Percentiles rank a stretch among this genome's conserved stretches.
Evolutionary conservation across 2,888 invertebrate species (phyloP).

Genomic region (Sinopyrophorus schimmeli): DNA sequence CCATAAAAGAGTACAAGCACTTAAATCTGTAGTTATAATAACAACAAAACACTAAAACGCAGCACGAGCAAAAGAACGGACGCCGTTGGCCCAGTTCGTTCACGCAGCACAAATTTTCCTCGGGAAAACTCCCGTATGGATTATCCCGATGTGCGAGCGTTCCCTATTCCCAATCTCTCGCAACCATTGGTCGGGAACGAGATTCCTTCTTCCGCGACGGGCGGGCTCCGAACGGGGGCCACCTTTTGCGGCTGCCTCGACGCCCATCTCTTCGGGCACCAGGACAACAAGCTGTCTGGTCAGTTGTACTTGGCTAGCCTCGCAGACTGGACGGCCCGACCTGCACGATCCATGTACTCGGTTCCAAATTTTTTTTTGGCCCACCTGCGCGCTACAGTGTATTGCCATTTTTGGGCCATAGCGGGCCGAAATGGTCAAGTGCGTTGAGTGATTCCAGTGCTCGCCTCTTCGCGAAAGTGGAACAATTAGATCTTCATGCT

Average conservation of each 20-base stretch:
- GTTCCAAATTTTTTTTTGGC: background rate
- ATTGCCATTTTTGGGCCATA: background rate
- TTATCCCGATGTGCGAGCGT: constrained; percentile 33
- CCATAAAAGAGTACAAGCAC: constrained; percentile 55
- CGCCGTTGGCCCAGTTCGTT: constrained; percentile 22
- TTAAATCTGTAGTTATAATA: constrained; percentile 51
- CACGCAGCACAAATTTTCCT: constrained; percentile 5
- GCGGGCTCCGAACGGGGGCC: constrained; percentile 13
- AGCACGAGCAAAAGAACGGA: constrained; percentile 45
- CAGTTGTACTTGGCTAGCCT: constrained; percentile 37
- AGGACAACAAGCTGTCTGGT: constrained; percentile 32
- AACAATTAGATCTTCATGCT: constrained; percentile 59
- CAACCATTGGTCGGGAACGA: constrained; percentile 33
- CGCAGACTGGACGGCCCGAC: constrained; percentile 30
- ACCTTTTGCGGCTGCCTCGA: constrained; percentile 10
- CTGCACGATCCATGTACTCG: too few species aligned
- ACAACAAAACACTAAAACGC: constrained; percentile 50
- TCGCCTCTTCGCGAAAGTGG: constrained; percentile 12
- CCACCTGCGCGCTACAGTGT: too few species aligned
- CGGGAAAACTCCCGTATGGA: constrained; percentile 20
- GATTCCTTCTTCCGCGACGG: constrained; percentile 25
- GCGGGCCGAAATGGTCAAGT: constrained; percentile 22
- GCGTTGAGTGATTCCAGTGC: constrained; percentile 14
- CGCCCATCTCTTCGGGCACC: constrained; percentile 28
- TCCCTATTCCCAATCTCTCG: constrained; percentile 34